Percentiles rank a stretch among this genome's conserved stretches.
Evolutionary conservation across 2,113 vertebrate genomes (phyloP).

Genomic region (Corythornis madagascariensis): DNA sequence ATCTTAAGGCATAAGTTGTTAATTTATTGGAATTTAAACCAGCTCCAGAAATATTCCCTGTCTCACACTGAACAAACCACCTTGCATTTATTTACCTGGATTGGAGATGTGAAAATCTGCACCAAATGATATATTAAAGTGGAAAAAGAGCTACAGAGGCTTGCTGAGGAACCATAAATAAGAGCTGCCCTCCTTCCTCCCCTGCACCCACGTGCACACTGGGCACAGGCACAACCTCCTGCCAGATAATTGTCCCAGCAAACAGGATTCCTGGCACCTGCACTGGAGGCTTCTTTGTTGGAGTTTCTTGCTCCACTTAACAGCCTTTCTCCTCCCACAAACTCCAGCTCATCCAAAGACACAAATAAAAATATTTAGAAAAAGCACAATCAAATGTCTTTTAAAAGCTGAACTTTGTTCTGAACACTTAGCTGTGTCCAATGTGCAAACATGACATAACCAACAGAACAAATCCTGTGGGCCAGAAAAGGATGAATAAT

Average conservation of each 20-base stretch:
- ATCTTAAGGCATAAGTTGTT: background rate
- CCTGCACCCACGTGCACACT: fast-evolving
- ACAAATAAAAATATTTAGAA: background rate
- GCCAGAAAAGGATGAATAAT: background rate
- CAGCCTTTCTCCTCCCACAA: background rate
- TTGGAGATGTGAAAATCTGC: background rate
- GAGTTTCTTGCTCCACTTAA: background rate
- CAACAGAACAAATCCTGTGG: background rate
- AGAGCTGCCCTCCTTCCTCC: background rate
- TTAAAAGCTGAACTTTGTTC: background rate
- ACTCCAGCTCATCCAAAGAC: background rate
- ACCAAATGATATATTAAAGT: background rate
- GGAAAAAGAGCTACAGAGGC: background rate
- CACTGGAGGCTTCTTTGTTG: background rate
- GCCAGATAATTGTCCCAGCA: background rate
- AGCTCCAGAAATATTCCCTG: background rate
- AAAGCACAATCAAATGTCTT: background rate
- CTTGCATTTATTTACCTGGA: background rate
- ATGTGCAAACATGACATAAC: background rate
- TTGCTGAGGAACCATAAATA: fast-evolving
- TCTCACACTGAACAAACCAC: background rate
- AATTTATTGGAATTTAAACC: background rate
- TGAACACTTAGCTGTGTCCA: background rate
- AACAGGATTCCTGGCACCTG: background rate
- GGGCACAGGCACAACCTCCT: background rate